Evolutionary conservation across 2,888 invertebrate genomes (phyloP).

Genomic region (Meganola albula): DNA sequence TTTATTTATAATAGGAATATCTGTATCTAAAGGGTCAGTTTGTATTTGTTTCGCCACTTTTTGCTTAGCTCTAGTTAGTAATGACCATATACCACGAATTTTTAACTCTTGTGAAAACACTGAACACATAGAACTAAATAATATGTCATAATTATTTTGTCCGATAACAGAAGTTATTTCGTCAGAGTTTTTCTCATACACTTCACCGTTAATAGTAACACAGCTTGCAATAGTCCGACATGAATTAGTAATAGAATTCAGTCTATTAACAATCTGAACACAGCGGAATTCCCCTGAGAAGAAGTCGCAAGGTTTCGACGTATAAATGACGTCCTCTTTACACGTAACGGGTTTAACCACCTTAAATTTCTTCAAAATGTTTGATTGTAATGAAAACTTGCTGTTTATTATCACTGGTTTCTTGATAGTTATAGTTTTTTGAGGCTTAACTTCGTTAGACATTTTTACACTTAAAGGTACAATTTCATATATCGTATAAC

Average conservation of each 20-base stretch:
- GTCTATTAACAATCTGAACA: constrained; percentile 37
- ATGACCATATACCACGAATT: constrained; percentile 45
- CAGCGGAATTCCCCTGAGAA: constrained; percentile 40
- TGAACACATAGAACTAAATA: constrained; percentile 50
- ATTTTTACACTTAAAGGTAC: constrained; percentile 5
- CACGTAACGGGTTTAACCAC: constrained; percentile 12
- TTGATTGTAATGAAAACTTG: constrained; percentile 16
- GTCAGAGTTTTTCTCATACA: constrained; percentile 45
- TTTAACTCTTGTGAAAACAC: constrained; percentile 50
- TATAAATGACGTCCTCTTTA: constrained; percentile 22
- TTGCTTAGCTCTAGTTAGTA: constrained; percentile 36
- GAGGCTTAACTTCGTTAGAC: not conserved
- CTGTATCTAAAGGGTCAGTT: no score
- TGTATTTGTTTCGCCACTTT: constrained; percentile 13
- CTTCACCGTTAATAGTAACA: constrained; percentile 13
- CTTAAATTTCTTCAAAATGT: constrained; percentile 11
- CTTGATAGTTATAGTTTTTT: constrained; percentile 1
- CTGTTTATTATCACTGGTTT: constrained; percentile 16
- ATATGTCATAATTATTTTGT: constrained; percentile 48
- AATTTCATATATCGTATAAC: no score
- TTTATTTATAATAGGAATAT: no score
- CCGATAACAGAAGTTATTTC: constrained; percentile 49
- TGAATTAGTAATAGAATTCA: constrained; percentile 33
- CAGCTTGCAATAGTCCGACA: constrained; percentile 46
- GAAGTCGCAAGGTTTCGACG: constrained; percentile 33